Conservation (phyloP, 2,797 vertebrate genomes). For the Heteromormyrus szaboi region DNA sequence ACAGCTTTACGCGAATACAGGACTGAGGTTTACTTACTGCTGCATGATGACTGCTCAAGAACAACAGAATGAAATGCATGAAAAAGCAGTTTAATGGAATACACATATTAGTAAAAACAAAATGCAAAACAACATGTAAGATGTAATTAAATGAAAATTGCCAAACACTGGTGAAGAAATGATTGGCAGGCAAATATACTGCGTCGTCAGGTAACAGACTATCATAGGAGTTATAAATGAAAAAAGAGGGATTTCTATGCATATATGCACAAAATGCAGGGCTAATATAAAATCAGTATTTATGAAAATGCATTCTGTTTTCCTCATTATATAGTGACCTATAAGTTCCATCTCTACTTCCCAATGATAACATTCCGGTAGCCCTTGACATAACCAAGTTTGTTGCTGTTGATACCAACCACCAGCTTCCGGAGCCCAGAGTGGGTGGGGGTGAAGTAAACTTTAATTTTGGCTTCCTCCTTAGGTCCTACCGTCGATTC, state of each 20-base stretch:
- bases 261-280: background rate
- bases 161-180: background rate
- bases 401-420: conserved; percentile 77
- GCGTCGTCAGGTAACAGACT: background rate
- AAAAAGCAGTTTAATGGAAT: background rate
- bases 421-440: conserved; percentile 63
- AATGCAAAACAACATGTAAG: background rate
- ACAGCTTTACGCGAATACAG: background rate
- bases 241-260: background rate
- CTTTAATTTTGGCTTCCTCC: conserved; percentile 57
- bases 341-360: conserved; percentile 13
- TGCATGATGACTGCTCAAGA: background rate
- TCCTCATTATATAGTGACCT: background rate
- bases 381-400: conserved; percentile 70
- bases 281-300: background rate
- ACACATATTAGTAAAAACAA: background rate
- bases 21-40: background rate
- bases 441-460: conserved; percentile 59
- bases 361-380: conserved; percentile 64
- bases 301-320: background rate
- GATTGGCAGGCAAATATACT: background rate
- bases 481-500: conserved; percentile 58
- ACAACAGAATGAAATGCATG: background rate
- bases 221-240: background rate
- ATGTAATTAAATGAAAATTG: background rate